Base-by-base conservation (phyloP, 2,888 invertebrate species). In the Sinohyriopsis cumingii region DNA sequence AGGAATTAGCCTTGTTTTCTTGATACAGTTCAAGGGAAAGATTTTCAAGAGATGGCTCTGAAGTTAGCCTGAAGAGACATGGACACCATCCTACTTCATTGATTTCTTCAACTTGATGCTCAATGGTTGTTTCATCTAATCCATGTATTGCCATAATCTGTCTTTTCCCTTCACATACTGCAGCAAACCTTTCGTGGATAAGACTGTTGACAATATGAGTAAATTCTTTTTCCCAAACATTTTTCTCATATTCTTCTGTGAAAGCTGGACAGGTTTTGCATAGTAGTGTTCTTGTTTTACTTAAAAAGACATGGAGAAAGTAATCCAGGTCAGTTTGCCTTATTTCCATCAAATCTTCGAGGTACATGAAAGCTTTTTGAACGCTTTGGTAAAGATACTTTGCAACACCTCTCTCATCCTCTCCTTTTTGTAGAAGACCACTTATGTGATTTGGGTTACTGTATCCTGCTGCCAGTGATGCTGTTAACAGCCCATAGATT, bases 41-140 rank as follows among this genome's bases (percentile, higher is more conserved):
- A 20, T 60, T 69, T 9, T 59, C 65, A 12, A 57, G 63, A 9
- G 64, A 63, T 63, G 72, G 56, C 24, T 22, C 19, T 9, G 33
- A 28, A 15, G 63, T 65, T 5, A 67, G n/a, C 45, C 76, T 67
- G 33, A 75, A 77, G 24, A 78, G 45, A n/a, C 60, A 22, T 4
- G 68, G 62, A 28, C 9, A 64, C 15, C 33, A 24, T 28, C 28
- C 28, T 28, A 28, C 28, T 28, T 28, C 28, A 28, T 5, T 28
- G 28, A 28, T 28, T 28, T 28, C 28, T 28, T 28, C 25, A n/a
- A 68, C 18, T 28, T 54, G 53, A 19, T 25, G 54, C 55, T 67
- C 69, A 19, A 72, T 22, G 25, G 55, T 24, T 7, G 24, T n/a
- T 6, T 20, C 15, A 54, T 53, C 24, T 15, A 67, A 54, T 5